Base-by-base conservation (phyloP, 2,113 vertebrate genomes). In the Tachysurus fulvidraco region DNA sequence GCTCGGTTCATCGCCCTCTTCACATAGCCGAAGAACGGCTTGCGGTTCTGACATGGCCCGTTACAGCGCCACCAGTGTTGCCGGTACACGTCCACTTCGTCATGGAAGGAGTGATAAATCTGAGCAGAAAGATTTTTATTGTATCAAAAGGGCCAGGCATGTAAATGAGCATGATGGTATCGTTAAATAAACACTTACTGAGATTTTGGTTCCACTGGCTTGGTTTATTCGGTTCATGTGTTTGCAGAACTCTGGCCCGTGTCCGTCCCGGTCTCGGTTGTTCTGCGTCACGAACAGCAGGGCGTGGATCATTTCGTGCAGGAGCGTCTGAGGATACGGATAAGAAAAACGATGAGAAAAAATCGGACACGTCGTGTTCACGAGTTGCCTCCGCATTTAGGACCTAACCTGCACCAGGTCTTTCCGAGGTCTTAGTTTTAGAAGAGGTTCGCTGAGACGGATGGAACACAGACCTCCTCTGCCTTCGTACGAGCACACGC, bases 231-330 rank as follows among this genome's bases (percentile, higher is more conserved):
- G 95, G 44, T 93, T 92, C 98, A 99, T 99, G 78, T 99, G 98
- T 87, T 97, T 99, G 94, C 97, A 94, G 92, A 99, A 99, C 93
- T 99, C 98, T 0, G 98, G 97, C 0, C 98, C 98, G 0, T 99
- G 98, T 3, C 96, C 96, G 21, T 98, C 96, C 17, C 95, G 93
- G 88, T 99, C 98, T 87, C 95, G 94, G 91, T 98, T 94, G 83
- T 99, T 98, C 88, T 98, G 95, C 6, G 97, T 99, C 85, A 99
- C 97, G 89, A 99, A 99, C 50, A 99, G 95, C 83, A 99, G 95
- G 0, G 98, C 98, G 11, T 99, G 98, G 88, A 99, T 99, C 98
- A 99, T 99, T 92, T 99, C 98, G 44, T 99, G 98, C 86, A 99
- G 92, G 57, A 99, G 96, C 0, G 98, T 99, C 98, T 99, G 92